A percentile compares a stretch with the other conserved stretches of the same genome.
phyloP scores from a whole-genome alignment of 2,797 vertebrate species.

The Muscicapa striata region DNA sequence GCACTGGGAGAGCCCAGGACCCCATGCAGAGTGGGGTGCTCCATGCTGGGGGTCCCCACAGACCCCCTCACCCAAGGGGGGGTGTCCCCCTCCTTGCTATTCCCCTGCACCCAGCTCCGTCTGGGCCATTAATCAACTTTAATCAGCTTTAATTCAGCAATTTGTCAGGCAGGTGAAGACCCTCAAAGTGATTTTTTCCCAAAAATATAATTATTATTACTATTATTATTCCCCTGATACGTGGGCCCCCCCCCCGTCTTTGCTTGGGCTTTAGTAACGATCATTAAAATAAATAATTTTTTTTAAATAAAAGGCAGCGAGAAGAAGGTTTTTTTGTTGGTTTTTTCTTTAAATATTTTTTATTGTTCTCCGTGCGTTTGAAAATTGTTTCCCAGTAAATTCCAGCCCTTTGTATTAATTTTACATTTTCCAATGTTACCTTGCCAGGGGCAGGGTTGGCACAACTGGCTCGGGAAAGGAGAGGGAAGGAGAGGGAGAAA shows the following conservation, averaged over 20 bases:
- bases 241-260: background rate
- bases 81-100: background rate
- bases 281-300: conserved; percentile 56
- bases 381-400: conserved; percentile 67
- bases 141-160: conserved; percentile 65
- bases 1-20: background rate
- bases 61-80: background rate
- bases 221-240: conserved; percentile 17
- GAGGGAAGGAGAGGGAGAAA: conserved; percentile 56
- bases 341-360: background rate
- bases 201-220: background rate
- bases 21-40: background rate
- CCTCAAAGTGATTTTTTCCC: background rate
- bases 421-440: conserved; percentile 72
- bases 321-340: background rate
- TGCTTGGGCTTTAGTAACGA: conserved; percentile 41
- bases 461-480: conserved; percentile 58
- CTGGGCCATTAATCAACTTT: conserved; percentile 57
- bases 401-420: conserved; percentile 68
- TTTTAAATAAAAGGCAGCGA: background rate
- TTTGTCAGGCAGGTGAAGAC: conserved; percentile 45
- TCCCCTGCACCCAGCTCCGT: background rate
- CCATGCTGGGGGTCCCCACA: accelerated
- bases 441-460: conserved; percentile 76
- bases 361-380: conserved; percentile 13